Conservation (phyloP, 92 coral and sea anemone species). For the Umimayanthus chanpuru region DNA sequence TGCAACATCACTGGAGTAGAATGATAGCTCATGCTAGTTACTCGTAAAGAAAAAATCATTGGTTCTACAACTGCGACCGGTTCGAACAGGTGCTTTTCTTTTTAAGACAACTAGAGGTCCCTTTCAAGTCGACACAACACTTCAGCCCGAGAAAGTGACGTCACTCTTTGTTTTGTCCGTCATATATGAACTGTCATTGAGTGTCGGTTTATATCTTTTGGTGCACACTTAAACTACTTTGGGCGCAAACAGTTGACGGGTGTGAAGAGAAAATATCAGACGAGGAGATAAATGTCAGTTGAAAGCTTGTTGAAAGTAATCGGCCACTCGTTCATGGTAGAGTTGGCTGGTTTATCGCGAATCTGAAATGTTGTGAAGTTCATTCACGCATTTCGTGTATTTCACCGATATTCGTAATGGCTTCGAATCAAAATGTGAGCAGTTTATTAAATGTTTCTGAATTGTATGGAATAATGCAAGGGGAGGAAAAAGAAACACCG, state of each 20-base stretch:
- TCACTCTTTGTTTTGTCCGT: constrained; percentile 16
- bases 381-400: background rate
- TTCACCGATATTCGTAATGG: constrained; percentile 14
- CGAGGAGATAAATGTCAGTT: constrained; percentile 3
- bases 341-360: background rate
- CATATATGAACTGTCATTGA: background rate
- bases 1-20: background rate
- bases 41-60: background rate
- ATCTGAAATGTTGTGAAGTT: background rate
- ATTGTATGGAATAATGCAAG: background rate
- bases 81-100: constrained; percentile 3
- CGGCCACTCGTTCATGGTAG: background rate
- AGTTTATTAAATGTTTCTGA: constrained; percentile 20
- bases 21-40: background rate
- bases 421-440: constrained; percentile 29
- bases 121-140: background rate
- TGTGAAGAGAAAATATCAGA: background rate
- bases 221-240: background rate
- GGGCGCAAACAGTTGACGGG: background rate
- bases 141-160: constrained; percentile 17
- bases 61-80: constrained; percentile 11
- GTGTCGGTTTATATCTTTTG: background rate
- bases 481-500: background rate
- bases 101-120: background rate
- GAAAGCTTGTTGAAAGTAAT: background rate